These are phyloP conservation scores for Indri indri DNA, from an alignment of 2,113 vertebrate genomes.

Conservation along the genomic window DNA sequence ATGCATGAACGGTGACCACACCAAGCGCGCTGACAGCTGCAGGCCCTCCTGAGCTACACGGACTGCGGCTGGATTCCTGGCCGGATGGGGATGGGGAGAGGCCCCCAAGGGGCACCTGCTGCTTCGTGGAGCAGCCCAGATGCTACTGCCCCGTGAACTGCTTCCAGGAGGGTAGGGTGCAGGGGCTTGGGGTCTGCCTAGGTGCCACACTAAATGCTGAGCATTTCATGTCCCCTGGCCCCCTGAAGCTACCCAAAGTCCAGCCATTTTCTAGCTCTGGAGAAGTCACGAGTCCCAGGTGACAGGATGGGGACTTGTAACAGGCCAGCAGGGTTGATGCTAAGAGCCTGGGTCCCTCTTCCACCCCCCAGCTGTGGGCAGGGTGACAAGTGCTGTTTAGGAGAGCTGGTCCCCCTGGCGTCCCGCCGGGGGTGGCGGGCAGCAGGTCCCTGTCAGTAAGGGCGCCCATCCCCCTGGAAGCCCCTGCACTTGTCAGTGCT, in stretches of 20 bases:
- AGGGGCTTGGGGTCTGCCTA: too few species aligned
- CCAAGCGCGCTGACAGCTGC: accelerated
- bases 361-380: background rate
- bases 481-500: accelerated
- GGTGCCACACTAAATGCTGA: too few species aligned
- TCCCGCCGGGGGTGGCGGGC: background rate
- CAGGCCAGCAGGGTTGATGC: background rate
- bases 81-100: background rate
- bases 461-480: background rate
- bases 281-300: background rate
- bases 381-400: background rate
- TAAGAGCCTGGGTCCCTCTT: too few species aligned
- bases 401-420: background rate
- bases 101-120: background rate
- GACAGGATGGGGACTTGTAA: background rate
- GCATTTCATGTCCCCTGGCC: background rate
- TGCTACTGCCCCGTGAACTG: too few species aligned
- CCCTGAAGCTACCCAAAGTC: too few species aligned
- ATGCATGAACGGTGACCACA: accelerated
- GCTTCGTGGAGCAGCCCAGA: background rate
- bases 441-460: background rate
- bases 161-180: background rate
- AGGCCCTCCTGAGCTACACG: accelerated
- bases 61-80: accelerated
- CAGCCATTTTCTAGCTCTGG: background rate